These are phyloP conservation scores for Loxodonta africana DNA, from an alignment of 2,113 vertebrate species.

Conservation along the genomic window DNA sequence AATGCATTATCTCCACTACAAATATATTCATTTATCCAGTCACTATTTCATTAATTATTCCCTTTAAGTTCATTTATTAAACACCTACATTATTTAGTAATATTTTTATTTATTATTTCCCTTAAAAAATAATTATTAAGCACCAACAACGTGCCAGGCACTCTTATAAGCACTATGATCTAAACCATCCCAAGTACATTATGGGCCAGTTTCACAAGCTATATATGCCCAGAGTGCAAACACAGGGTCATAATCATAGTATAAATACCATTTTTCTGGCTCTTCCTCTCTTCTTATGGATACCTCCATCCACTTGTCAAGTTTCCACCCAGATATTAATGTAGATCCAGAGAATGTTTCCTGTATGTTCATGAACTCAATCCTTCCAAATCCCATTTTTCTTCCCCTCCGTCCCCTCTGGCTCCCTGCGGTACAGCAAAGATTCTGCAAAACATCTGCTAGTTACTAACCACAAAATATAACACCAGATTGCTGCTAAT, in stretches of 20 bases:
- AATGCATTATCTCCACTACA: neutral
- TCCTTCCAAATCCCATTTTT: neutral
- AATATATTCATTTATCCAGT: neutral
- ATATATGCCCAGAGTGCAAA: neutral
- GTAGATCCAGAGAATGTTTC: neutral
- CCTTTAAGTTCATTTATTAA: neutral
- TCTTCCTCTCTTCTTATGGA: neutral
- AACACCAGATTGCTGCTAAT: neutral
- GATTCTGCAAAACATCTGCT: neutral
- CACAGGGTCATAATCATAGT: neutral
- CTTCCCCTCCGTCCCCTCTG: neutral
- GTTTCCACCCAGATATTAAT: neutral
- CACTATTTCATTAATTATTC: neutral
- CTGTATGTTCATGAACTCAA: accelerated
- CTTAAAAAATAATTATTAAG: neutral
- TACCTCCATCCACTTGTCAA: neutral
- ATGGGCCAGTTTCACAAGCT: neutral
- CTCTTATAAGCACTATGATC: neutral
- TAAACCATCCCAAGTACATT: neutral
- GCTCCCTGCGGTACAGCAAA: accelerated
- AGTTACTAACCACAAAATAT: neutral
- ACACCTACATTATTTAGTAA: neutral
- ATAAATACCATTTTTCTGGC: neutral
- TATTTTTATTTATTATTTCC: neutral
- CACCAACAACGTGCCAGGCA: neutral